Conservation (phyloP, 2,797 vertebrate genomes). For the Sebastes paucispinis region DNA sequence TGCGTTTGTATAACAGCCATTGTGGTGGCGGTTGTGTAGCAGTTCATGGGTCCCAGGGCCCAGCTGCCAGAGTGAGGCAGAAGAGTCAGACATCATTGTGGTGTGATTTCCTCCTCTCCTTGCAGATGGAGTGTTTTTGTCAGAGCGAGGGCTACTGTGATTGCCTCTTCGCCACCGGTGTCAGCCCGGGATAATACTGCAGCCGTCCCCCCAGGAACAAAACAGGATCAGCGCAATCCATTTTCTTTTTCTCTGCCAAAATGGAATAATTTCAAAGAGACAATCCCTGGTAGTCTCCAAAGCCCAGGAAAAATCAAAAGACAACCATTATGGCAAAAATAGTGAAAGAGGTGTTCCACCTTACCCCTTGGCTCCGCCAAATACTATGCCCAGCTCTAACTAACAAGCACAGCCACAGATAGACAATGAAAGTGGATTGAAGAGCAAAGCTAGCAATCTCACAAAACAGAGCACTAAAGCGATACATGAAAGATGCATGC, state of each 20-base stretch:
- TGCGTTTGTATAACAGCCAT: slow-evolving; percentile 68
- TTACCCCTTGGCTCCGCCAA: slow-evolving; percentile 60
- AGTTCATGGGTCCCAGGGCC: slow-evolving; percentile 72
- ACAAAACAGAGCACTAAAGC: slow-evolving; percentile 66
- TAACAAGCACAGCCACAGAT: slow-evolving; percentile 69
- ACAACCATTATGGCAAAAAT: slow-evolving; percentile 75
- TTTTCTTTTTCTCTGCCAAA: slow-evolving; percentile 84
- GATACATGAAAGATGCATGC: slow-evolving; percentile 72
- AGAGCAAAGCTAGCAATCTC: slow-evolving; percentile 81
- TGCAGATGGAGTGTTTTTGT: slow-evolving; percentile 86
- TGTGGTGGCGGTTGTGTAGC: slow-evolving; percentile 58
- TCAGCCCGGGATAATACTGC: slow-evolving; percentile 84
- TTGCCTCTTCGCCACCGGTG: slow-evolving; percentile 85
- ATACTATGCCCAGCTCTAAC: slow-evolving; percentile 61
- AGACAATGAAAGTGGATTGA: slow-evolving; percentile 77
- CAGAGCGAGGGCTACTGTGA: slow-evolving; percentile 83
- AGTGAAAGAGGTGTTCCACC: slow-evolving; percentile 71
- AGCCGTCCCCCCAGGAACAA: slow-evolving; percentile 76
- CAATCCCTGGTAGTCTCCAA: slow-evolving; percentile 72
- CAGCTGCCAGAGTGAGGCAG: slow-evolving; percentile 79
- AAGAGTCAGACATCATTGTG: slow-evolving; percentile 84
- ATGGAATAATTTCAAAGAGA: slow-evolving; percentile 86
- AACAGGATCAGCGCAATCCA: slow-evolving; percentile 85
- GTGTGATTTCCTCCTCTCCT: slow-evolving; percentile 84
- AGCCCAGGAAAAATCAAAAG: slow-evolving; percentile 73